Percentiles rank a stretch among this genome's conserved stretches.
phyloP scores from a whole-genome alignment of 2,888 invertebrate genomes.

The Eupithecia insigniata region DNA sequence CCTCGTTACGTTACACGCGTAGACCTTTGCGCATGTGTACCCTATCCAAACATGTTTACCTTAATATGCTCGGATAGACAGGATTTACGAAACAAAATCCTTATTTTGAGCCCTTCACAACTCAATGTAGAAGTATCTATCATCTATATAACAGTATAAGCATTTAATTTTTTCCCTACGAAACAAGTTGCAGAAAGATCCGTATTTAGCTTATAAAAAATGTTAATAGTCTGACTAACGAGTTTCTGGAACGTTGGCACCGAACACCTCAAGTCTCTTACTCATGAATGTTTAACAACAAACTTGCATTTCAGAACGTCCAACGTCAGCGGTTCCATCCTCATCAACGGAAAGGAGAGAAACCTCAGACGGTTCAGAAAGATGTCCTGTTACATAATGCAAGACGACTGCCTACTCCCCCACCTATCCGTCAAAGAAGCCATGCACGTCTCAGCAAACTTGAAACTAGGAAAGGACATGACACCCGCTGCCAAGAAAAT shows the following conservation, averaged over 20 bases:
- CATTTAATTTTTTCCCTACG: background rate
- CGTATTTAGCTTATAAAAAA: background rate
- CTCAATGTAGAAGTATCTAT: background rate
- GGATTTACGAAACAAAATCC: background rate
- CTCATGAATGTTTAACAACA: constrained; percentile 36
- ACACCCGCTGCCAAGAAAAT: constrained; percentile 89
- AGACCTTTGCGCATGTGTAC: background rate
- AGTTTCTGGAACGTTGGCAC: constrained; percentile 23
- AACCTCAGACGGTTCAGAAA: constrained; percentile 95
- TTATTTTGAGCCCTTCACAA: background rate
- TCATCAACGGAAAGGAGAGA: constrained; percentile 94
- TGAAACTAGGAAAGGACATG: constrained; percentile 94
- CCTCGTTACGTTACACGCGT: background rate
- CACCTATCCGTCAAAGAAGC: constrained; percentile 96
- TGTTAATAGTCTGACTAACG: constrained; percentile 10
- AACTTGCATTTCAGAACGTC: constrained; percentile 86
- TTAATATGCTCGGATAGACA: background rate
- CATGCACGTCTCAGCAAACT: constrained; percentile 96
- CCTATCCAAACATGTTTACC: background rate
- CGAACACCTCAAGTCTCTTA: constrained; percentile 7
- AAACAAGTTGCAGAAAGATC: background rate
- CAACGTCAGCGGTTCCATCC: constrained; percentile 92
- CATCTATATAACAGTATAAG: background rate
- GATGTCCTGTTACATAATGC: constrained; percentile 98
- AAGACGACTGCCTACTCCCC: constrained; percentile 94